phyloP scores from a whole-genome alignment of 2,888 invertebrate genomes.

The Macropis europaea region DNA sequence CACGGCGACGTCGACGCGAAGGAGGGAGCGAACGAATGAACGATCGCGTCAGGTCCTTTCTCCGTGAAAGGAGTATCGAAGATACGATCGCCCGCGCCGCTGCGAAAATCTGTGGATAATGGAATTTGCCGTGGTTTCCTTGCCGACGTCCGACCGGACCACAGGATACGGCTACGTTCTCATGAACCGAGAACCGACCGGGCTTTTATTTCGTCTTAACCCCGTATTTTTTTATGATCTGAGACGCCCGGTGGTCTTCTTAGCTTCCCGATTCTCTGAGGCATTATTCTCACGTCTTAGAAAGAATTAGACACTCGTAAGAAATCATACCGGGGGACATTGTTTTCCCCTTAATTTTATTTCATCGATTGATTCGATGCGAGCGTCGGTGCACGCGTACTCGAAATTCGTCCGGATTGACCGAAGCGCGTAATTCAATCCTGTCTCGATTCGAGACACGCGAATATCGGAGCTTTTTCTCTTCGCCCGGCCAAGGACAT shows the following conservation, averaged over 20 bases:
- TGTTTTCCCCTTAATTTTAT: no score
- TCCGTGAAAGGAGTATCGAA: conserved; percentile 18
- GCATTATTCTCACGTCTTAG: no score
- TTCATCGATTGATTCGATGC: no score
- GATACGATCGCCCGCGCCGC: conserved; percentile 31
- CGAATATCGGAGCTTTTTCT: conserved; percentile 4
- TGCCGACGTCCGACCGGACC: neutral
- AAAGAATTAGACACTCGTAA: no score
- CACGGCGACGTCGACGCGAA: neutral
- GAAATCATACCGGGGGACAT: no score
- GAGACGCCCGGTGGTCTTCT: no score
- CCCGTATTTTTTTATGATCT: no score
- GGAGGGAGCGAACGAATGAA: neutral
- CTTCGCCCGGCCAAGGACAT: neutral
- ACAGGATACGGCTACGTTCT: neutral
- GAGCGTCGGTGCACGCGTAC: no score
- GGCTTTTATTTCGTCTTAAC: no score
- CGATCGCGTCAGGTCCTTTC: neutral
- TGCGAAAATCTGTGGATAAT: conserved; percentile 13
- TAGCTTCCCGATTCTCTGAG: no score
- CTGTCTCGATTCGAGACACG: conserved; percentile 5
- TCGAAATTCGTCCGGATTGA: no score
- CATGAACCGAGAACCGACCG: neutral
- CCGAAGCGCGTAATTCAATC: conserved; percentile 9
- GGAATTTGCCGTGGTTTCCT: conserved; percentile 16